These are phyloP conservation scores for Xestia sexstrigata DNA, from an alignment of 2,888 invertebrate genomes.

Conservation along the genomic window DNA sequence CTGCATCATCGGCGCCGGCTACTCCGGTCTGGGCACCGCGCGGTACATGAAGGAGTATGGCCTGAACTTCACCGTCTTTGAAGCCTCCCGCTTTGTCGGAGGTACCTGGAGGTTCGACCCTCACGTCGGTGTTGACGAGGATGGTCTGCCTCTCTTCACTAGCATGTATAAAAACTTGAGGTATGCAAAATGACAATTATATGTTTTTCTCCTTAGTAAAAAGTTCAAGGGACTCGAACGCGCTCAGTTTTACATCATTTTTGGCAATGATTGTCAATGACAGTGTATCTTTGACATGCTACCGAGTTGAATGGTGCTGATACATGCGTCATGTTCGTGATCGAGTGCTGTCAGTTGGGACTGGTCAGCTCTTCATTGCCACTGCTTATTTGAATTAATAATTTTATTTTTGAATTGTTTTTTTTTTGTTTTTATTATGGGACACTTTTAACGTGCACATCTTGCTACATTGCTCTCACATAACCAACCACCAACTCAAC, in stretches of 20 bases:
- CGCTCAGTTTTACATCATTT: neutral
- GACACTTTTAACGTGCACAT: too few species aligned
- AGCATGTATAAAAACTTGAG: slow-evolving; percentile 95
- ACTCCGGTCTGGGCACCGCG: slow-evolving; percentile 93
- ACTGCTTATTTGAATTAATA: too few species aligned
- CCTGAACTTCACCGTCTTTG: slow-evolving; percentile 91
- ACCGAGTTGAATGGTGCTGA: too few species aligned
- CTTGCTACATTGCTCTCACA: too few species aligned
- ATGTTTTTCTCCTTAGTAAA: slow-evolving; percentile 8
- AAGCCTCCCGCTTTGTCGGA: slow-evolving; percentile 92
- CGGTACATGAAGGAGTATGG: slow-evolving; percentile 90
- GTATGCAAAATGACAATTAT: slow-evolving; percentile 63
- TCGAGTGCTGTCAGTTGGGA: too few species aligned
- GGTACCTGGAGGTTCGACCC: slow-evolving; percentile 96
- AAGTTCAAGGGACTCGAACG: neutral
- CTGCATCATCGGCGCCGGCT: slow-evolving; percentile 94
- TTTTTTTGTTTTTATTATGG: too few species aligned
- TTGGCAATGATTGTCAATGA: neutral
- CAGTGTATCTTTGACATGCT: neutral
- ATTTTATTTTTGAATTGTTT: too few species aligned
- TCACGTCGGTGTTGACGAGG: slow-evolving; percentile 91
- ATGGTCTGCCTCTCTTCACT: slow-evolving; percentile 93
- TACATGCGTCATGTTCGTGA: too few species aligned
- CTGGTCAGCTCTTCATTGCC: too few species aligned
- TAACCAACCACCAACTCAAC: too few species aligned